Conservation (phyloP, 2,113 vertebrate species). For the Nothocercus nigrocapillus region DNA sequence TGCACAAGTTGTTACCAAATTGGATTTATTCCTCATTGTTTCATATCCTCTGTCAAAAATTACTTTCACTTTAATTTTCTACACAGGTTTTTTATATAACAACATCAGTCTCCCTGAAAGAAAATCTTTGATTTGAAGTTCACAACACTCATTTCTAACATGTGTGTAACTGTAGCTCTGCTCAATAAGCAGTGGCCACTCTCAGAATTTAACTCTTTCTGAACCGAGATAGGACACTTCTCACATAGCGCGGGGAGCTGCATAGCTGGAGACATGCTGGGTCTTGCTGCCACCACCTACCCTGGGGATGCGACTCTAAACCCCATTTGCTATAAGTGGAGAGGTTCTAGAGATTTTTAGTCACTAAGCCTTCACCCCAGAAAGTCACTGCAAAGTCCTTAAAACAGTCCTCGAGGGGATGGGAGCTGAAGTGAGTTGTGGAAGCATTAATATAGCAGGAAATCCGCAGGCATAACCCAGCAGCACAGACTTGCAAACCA, state of each 20-base stretch:
- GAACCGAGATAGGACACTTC: background rate
- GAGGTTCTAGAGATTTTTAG: background rate
- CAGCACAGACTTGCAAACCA: background rate
- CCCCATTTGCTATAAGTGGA: background rate
- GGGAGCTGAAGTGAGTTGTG: background rate
- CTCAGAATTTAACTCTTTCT: background rate
- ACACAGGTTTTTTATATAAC: conserved; percentile 4
- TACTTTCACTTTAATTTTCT: conserved; percentile 24
- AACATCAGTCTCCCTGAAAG: conserved; percentile 1
- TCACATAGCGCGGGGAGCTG: background rate
- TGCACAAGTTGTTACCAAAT: background rate
- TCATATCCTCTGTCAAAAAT: background rate
- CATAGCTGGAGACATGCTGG: background rate
- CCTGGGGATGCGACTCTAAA: background rate
- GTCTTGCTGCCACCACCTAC: background rate
- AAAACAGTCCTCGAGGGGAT: background rate
- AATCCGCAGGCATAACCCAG: background rate
- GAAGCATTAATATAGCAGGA: background rate
- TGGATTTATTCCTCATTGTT: conserved; percentile 19
- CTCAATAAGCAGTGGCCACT: background rate
- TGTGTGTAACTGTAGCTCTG: background rate
- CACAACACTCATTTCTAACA: background rate
- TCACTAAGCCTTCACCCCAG: background rate
- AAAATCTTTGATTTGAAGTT: conserved; percentile 30
- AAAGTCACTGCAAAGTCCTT: background rate